Base-by-base conservation (phyloP, 2,113 vertebrate species). In the Odobenus rosmarus region DNA sequence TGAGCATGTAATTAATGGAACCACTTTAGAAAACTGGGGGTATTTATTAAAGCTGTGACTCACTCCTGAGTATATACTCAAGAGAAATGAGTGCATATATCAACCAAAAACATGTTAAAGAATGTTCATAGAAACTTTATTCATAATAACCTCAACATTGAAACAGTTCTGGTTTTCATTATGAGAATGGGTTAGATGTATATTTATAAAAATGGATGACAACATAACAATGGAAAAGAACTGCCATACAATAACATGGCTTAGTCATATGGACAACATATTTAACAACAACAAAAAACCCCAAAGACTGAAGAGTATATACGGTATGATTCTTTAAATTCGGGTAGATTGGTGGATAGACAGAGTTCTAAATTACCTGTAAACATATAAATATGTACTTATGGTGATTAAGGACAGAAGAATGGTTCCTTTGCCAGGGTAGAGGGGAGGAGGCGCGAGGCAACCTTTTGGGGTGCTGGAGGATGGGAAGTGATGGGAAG, bases 61-160 rank as follows among this genome's bases (percentile, higher is more conserved):
- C 77, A 79, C 10, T 87, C 18, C 61, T 93, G 23, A n/a, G 3
- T 72, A 53, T 59, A n/a, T 53, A 88, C 42, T 42, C 13, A 92
- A 80, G 92, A 95, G 67, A 87, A 85, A 82, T 90, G 74, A 92
- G 91, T 71, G 79, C 19, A 31, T 94, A 12, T 28, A 46, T 87
- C 42, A 36, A 84, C 39, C 39, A 93, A 96, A 90, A 81, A 28
- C 28, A 24, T 76, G 31, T 86, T 96, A 19, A 92, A 33, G n/a
- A 64, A 61, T 64, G 33, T 72, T 88, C 74, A 64, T 39, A 82
- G 71, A 95, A 84, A 71, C 18, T 92, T 28, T 62, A 83, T 69
- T 92, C 12, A 3, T 64, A 55, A 28, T 71, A 72, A 49, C 18
- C 36, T 82, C 55, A 90, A 82, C 95, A 49, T 93, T 33, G 28